Evolutionary conservation across 2,888 invertebrate species (phyloP).

Genomic region (Endotricha flammealis): DNA sequence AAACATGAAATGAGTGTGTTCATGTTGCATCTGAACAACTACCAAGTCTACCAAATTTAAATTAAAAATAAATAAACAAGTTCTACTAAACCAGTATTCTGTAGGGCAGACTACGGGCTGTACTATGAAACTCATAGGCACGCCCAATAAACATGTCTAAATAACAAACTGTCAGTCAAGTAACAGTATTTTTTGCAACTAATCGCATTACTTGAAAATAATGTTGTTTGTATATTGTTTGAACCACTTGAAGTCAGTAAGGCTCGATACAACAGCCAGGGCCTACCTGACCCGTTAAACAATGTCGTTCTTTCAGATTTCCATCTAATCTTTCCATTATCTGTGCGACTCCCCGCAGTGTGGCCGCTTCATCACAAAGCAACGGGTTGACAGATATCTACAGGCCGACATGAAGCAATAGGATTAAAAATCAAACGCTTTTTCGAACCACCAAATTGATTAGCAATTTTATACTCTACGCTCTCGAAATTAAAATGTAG

Average conservation of each 20-base stretch:
- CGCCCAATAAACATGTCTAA: constrained; percentile 28
- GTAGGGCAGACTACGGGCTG: no score
- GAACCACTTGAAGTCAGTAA: constrained; percentile 42
- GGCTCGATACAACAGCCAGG: constrained; percentile 29
- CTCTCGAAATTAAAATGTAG: constrained; percentile 21
- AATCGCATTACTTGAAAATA: constrained; percentile 67
- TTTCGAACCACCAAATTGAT: constrained; percentile 38
- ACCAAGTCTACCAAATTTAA: no score
- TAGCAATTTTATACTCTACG: constrained; percentile 40
- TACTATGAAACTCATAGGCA: no score
- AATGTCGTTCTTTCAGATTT: constrained; percentile 68
- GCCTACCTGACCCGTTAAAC: constrained; percentile 68
- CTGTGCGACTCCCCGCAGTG: constrained; percentile 60
- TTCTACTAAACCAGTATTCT: no score
- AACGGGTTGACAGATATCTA: constrained; percentile 75
- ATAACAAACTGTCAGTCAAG: constrained; percentile 49
- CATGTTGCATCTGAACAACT: no score
- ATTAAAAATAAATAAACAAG: no score
- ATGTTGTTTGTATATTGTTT: constrained; percentile 72
- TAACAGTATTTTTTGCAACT: constrained; percentile 39
- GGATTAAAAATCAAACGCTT: constrained; percentile 63
- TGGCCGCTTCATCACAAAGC: constrained; percentile 69
- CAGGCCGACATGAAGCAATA: constrained; percentile 60
- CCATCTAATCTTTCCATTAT: constrained; percentile 73
- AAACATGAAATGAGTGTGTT: no score